Base-by-base conservation (phyloP, 1,140 invertebrate species). In the Conus ventricosus region DNA sequence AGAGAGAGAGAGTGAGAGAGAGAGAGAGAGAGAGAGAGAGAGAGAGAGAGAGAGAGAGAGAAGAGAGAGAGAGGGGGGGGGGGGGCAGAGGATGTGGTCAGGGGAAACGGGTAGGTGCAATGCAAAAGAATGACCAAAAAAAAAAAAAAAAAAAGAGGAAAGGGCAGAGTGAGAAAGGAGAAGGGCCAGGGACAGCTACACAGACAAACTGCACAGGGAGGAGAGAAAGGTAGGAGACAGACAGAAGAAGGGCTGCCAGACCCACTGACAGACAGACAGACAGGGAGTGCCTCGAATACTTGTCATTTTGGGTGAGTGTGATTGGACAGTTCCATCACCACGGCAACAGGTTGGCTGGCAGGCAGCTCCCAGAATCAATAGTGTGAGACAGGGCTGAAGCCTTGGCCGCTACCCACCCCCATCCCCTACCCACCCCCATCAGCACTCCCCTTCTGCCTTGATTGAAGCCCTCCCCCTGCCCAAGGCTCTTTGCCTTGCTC, bases 281-380 rank as follows among this genome's bases (percentile, higher is more conserved):
- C 39, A 39, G 39, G 39, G 10, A 39, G 39, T n/a, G 51, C n/a
- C 51, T 23, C 20, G 17, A 53, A 55, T 53, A 13, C 27, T 54
- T 81, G 80, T 54, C 39, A 81, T 81, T 81, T 63, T 11, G 60
- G 53, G 80, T 51, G 80, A 81, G 80, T 81, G 39, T 81, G 80
- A 81, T 54, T 81, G 80, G 80, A 81, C 80, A 81, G 80, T 81
- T 81, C 39, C 51, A 81, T 81, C 80, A 54, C 80, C 80, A 81
- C 39, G 80, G 80, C 51, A 81, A 81, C 80, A 54, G 39, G 27
- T 81, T 53, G 80, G 80, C 80, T 81, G 80, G 20, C 39, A 13
- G 80, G 13, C 20, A 54, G 60, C 60, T 63, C 17, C 60, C 51
- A 81, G 27, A 81, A 81, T 81, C 80, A 81, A 81, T 81, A 81